Evolutionary conservation across 2,797 vertebrate genomes (phyloP).

Genomic region (Falco novaeseelandiae): DNA sequence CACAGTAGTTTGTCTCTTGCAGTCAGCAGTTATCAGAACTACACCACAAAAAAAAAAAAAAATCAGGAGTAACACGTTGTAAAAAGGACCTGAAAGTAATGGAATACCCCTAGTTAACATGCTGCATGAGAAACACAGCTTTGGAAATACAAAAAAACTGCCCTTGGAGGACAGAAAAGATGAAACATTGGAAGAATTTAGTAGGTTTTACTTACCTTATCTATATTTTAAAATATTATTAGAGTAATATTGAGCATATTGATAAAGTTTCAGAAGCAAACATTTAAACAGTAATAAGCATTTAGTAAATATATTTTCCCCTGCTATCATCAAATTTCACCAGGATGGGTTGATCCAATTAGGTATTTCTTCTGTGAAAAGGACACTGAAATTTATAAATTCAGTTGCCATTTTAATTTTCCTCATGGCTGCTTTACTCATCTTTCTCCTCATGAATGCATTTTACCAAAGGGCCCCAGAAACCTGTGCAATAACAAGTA

Average conservation of each 20-base stretch:
- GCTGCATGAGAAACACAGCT: not conserved
- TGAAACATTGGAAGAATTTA: not conserved
- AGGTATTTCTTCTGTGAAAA: not conserved
- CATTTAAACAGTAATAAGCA: not conserved
- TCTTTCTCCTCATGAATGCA: not conserved
- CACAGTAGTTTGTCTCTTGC: not conserved
- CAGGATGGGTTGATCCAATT: not conserved
- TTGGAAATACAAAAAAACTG: not conserved
- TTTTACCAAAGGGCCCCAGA: not conserved
- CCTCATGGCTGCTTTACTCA: not conserved
- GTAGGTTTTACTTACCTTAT: not conserved
- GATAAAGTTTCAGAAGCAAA: not conserved
- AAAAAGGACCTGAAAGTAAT: not conserved
- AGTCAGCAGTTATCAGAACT: not conserved
- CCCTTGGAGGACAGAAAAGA: not conserved
- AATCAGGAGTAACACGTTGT: not conserved
- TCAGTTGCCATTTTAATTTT: not conserved
- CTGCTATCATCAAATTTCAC: not conserved
- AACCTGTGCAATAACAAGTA: not conserved
- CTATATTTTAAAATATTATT: not conserved
- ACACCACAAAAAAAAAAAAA: not conserved
- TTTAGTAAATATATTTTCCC: not conserved
- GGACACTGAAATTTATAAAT: not conserved
- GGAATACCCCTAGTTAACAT: not conserved
- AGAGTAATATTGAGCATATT: not conserved